Evolutionary conservation across 2,113 vertebrate genomes (phyloP), one percentile per base, ranked within the genome.

Genomic region (Cyanocitta stelleri): DNA sequence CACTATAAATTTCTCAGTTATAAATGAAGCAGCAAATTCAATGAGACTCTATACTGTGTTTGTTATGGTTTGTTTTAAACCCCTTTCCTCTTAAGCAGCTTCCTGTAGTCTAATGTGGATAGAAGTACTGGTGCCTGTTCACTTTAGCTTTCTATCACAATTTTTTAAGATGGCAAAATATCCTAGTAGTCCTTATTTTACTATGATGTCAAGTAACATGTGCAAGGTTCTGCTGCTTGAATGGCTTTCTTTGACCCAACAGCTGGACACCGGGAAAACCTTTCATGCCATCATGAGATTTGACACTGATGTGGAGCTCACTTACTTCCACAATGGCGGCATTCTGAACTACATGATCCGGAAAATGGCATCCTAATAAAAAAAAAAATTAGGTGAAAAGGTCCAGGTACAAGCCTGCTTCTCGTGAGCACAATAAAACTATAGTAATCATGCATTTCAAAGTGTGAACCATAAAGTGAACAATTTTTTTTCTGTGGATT

Each of bases 291-390:
- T 98, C 89, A 98, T 99, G 99, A 98, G 99, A 72, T 99, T 99
- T 61, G 99, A 99, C 98, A 99, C 99, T 0, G 99, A 99, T 0
- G 99, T 99, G 97, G 99, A 99, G 93, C 98, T 99, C 85, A 95
- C 98, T 0, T 99, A 99, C 35, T 99, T 99, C 98, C 98, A 59
- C 85, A 98, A 99, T 0, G 99, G 99, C 3, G 99, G 99, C 68
- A 99, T 99, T 97, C 98, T 99, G 88, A 99, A 99, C 98, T 99
- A 99, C 97, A 99, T 99, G 99, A 99, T 99, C 96, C 99, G 99
- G 93, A 99, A 99, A 98, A 99, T 99, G 99, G 97, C 98, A 48
- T 96, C 94, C 49, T 95, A 96, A 95, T 87, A 67, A 77, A 61
- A 72, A 33, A 33, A 72, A 33, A 68, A 24, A 61, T n/a, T 24